phyloP scores from a whole-genome alignment of 35 echinoderm and acorn worm species.

The Acanthaster planci region DNA sequence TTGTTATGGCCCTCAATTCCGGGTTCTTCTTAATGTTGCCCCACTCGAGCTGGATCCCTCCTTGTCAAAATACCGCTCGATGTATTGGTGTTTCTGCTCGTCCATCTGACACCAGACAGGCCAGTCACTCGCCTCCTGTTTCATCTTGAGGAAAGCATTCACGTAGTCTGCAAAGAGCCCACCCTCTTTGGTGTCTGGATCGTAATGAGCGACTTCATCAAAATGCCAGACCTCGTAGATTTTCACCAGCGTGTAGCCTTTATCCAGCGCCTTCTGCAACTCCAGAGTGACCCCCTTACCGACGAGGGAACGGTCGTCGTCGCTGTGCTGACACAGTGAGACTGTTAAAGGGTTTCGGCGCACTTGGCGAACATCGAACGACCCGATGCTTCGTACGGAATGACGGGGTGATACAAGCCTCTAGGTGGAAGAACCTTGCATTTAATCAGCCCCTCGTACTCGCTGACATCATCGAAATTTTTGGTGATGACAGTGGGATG shows the following conservation, averaged over 20 bases:
- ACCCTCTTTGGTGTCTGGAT: neutral
- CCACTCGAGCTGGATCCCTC: too few relatives aligned
- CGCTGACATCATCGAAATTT: conserved; percentile 31
- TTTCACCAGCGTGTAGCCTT: conserved; percentile 64
- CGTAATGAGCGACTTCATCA: conserved; percentile 4
- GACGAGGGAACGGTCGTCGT: conserved; percentile 45
- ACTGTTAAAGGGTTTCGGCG: conserved; percentile 30
- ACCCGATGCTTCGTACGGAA: conserved; percentile 48
- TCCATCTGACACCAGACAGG: too few relatives aligned
- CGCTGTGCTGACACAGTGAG: conserved; percentile 35
- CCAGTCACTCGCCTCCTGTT: too few relatives aligned
- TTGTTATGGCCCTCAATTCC: too few relatives aligned
- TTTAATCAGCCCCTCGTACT: too few relatives aligned
- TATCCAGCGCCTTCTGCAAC: conserved; percentile 52
- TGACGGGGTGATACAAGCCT: conserved; percentile 42
- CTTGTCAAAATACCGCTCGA: too few relatives aligned
- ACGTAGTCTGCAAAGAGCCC: neutral
- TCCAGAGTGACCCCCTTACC: conserved; percentile 65
- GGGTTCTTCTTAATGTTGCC: too few relatives aligned
- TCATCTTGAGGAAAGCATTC: too few relatives aligned
- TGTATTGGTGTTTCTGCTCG: too few relatives aligned
- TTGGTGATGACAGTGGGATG: conserved; percentile 51
- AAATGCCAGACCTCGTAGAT: too few relatives aligned
- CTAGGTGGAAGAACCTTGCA: too few relatives aligned
- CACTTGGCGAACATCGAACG: conserved; percentile 64